Conservation (phyloP, 2,113 vertebrate genomes). For the Pristiophorus japonicus region DNA sequence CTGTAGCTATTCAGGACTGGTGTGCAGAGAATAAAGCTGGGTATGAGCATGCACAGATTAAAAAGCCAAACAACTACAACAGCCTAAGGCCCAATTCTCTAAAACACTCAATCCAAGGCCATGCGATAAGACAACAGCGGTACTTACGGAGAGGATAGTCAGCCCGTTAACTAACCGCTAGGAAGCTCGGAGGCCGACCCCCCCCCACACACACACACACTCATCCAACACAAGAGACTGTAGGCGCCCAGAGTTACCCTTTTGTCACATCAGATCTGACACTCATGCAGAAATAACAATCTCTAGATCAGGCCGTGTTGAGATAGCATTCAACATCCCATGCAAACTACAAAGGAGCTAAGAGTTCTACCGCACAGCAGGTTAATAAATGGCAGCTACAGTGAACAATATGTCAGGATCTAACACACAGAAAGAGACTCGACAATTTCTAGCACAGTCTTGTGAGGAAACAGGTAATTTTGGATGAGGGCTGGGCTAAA, state of each 20-base stretch:
- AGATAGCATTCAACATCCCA: constrained; percentile 79
- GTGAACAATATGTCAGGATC: neutral
- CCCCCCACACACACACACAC: constrained; percentile 52
- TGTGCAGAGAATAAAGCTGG: constrained; percentile 77
- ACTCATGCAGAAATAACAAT: constrained; percentile 68
- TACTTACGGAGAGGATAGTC: constrained; percentile 60
- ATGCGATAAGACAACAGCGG: constrained; percentile 67
- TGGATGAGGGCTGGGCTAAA: neutral
- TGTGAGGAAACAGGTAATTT: neutral
- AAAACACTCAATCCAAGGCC: constrained; percentile 74
- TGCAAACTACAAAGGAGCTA: constrained; percentile 79
- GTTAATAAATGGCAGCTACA: constrained; percentile 62
- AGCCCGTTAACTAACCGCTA: constrained; percentile 68
- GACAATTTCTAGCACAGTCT: neutral
- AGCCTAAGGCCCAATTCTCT: constrained; percentile 68
- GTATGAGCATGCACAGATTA: constrained; percentile 73
- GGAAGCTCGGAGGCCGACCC: constrained; percentile 58
- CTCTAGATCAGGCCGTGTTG: constrained; percentile 65
- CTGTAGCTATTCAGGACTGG: constrained; percentile 78
- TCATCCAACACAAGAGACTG: constrained; percentile 66
- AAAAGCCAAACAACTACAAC: constrained; percentile 68
- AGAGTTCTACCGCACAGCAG: constrained; percentile 69
- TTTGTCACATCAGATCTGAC: constrained; percentile 67
- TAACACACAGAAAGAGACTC: neutral
- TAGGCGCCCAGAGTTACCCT: constrained; percentile 60